Percentiles rank a stretch among this genome's conserved stretches.
These are phyloP conservation scores for Urocitellus parryii DNA, from an alignment of 2,113 vertebrate species.

Conservation along the genomic window DNA sequence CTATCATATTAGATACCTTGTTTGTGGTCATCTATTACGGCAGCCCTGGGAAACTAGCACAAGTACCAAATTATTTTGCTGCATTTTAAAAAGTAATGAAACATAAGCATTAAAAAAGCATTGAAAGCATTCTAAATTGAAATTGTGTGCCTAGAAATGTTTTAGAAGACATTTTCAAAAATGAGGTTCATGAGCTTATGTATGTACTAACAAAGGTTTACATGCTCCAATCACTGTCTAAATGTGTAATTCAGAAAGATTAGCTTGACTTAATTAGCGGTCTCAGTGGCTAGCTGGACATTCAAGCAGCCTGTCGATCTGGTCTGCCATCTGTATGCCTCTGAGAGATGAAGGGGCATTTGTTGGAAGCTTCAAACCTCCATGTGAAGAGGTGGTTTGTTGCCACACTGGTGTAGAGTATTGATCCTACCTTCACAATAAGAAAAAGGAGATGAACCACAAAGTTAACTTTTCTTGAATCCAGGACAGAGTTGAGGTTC, in stretches of 20 bases:
- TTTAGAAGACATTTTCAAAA: not conserved
- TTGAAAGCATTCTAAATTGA: not conserved
- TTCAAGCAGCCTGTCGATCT: not conserved
- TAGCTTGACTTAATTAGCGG: not conserved
- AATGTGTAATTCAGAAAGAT: not conserved
- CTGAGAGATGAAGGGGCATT: not conserved
- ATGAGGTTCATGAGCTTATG: not conserved
- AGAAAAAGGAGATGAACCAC: not conserved
- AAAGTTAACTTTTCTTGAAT: not conserved
- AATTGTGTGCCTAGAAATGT: not conserved
- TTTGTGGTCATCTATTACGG: not conserved
- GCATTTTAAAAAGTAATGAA: not conserved
- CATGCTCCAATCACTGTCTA: not conserved
- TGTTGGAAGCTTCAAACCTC: not conserved
- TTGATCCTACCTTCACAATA: not conserved
- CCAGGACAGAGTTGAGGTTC: not conserved
- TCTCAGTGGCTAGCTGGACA: not conserved
- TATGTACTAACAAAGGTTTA: not conserved
- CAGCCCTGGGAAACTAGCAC: not conserved
- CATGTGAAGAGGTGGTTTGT: not conserved
- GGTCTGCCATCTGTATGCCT: not conserved
- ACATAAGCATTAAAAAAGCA: not conserved
- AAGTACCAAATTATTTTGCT: not conserved
- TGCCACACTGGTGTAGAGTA: not conserved
- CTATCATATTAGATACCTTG: not conserved